Evolutionary conservation across 2,888 invertebrate genomes (phyloP).

Genomic region (Drosophila acutilabella): DNA sequence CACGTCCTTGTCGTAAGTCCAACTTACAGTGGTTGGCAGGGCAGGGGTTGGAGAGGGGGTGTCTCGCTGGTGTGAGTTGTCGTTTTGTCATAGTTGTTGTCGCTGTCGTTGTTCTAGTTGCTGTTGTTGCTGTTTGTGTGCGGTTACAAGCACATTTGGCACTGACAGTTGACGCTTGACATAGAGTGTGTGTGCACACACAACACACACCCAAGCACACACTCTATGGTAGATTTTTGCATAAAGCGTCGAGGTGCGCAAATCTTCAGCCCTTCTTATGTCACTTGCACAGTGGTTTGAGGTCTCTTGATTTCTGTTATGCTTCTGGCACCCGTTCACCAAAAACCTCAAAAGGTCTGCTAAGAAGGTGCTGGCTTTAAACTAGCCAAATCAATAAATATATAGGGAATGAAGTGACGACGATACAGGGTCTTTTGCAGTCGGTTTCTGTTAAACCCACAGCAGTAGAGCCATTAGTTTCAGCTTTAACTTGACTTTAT

Average conservation of each 20-base stretch:
- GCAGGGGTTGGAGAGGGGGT: slow-evolving; percentile 6
- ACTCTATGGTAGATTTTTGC: slow-evolving; percentile 58
- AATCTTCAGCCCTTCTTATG: slow-evolving; percentile 62
- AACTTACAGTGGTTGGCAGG: slow-evolving; percentile 49
- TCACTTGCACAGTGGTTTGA: slow-evolving; percentile 61
- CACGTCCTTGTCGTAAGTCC: slow-evolving; percentile 78
- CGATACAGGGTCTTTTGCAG: not conserved
- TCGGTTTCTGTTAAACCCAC: not conserved
- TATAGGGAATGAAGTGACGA: too few relatives aligned
- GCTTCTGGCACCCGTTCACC: not conserved
- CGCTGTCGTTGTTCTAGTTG: slow-evolving; percentile 31
- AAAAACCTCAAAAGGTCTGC: too few relatives aligned
- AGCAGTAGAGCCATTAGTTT: not conserved
- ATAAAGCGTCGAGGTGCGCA: slow-evolving; percentile 59
- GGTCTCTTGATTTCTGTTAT: slow-evolving; percentile 7
- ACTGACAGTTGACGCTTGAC: slow-evolving; percentile 83
- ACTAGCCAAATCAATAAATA: too few relatives aligned
- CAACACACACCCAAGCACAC: slow-evolving; percentile 19
- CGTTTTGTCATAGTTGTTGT: slow-evolving; percentile 39
- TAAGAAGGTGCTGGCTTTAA: too few relatives aligned
- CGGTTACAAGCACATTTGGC: slow-evolving; percentile 82
- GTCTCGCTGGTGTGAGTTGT: slow-evolving; percentile 13
- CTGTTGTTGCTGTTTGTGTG: slow-evolving; percentile 63
- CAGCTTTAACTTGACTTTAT: slow-evolving; percentile 27
- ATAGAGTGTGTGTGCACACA: slow-evolving; percentile 60